A percentile compares a stretch with the other conserved stretches of the same genome.
These are phyloP conservation scores for Apeltes quadracus DNA, from an alignment of 2,113 vertebrate genomes.

Conservation along the genomic window DNA sequence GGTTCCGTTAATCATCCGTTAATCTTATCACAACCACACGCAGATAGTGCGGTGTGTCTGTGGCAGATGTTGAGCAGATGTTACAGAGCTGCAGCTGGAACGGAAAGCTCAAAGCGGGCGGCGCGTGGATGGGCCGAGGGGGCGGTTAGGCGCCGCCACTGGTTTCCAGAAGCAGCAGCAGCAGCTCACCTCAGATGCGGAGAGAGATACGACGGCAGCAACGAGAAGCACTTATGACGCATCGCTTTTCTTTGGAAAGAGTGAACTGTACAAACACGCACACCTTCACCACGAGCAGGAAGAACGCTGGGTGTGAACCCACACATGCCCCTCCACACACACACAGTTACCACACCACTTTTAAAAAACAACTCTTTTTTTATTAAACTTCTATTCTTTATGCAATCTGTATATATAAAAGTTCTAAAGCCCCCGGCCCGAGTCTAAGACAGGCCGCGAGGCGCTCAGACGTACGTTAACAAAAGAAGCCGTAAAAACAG, in stretches of 20 bases:
- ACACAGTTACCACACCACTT: conserved; percentile 30
- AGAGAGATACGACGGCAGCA: too few relatives aligned
- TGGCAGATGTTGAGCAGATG: too few relatives aligned
- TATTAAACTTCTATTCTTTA: conserved; percentile 83
- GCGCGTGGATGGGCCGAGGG: too few relatives aligned
- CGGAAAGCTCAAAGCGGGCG: too few relatives aligned
- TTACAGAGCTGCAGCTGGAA: too few relatives aligned
- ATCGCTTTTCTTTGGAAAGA: conserved; percentile 6
- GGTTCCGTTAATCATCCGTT: too few relatives aligned
- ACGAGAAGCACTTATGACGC: not conserved
- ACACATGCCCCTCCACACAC: not conserved
- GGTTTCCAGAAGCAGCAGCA: too few relatives aligned
- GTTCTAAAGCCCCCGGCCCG: conserved; percentile 79
- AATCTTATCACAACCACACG: too few relatives aligned
- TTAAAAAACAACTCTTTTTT: conserved; percentile 74
- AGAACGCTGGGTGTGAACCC: not conserved
- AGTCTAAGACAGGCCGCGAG: conserved; percentile 75
- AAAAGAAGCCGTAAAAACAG: conserved; percentile 58
- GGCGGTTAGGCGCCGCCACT: too few relatives aligned
- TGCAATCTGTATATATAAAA: conserved; percentile 83
- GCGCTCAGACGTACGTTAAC: conserved; percentile 51
- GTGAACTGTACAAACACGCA: not conserved
- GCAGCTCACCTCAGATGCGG: too few relatives aligned
- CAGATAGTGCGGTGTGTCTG: too few relatives aligned
- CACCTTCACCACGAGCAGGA: not conserved